phyloP scores from a whole-genome alignment of 2,888 invertebrate species.

The Coelogynopora nodosa region DNA sequence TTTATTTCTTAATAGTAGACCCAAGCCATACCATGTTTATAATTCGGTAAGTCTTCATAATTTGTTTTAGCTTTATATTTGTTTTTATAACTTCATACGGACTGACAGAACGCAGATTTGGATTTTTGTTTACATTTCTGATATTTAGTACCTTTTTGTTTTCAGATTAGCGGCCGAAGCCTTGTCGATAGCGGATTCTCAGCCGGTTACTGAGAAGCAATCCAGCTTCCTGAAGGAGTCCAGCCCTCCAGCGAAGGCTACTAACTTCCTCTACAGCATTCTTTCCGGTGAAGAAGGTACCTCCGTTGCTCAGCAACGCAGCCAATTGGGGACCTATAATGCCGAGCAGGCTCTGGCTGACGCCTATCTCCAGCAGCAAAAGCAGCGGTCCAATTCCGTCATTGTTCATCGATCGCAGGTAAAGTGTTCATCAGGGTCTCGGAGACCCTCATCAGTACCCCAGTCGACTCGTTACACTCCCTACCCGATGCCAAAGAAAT shows the following conservation, averaged over 20 bases:
- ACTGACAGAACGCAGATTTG: not conserved
- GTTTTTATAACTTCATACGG: not conserved
- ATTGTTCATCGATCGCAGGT: not conserved
- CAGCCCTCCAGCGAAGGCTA: not conserved
- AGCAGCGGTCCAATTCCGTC: constrained; percentile 11
- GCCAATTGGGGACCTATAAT: not conserved
- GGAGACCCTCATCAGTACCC: not conserved
- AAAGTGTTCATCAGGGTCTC: not conserved
- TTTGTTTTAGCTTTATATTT: not conserved
- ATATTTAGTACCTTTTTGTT: not conserved
- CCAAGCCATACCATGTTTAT: constrained; percentile 15
- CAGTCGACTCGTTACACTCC: constrained; percentile 2
- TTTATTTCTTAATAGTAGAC: too few relatives aligned
- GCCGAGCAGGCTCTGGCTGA: not conserved
- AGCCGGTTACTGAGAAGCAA: not conserved
- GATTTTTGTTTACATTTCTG: not conserved
- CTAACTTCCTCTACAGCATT: constrained; percentile 18
- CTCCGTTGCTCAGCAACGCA: not conserved
- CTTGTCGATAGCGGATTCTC: not conserved
- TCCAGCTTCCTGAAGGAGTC: not conserved
- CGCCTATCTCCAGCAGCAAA: not conserved
- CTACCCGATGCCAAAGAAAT: not conserved
- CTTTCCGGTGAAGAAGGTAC: not conserved
- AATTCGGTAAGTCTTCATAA: not conserved
- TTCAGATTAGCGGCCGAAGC: not conserved